phyloP scores from a whole-genome alignment of 2,888 invertebrate genomes.

The Melanotus villosus region DNA sequence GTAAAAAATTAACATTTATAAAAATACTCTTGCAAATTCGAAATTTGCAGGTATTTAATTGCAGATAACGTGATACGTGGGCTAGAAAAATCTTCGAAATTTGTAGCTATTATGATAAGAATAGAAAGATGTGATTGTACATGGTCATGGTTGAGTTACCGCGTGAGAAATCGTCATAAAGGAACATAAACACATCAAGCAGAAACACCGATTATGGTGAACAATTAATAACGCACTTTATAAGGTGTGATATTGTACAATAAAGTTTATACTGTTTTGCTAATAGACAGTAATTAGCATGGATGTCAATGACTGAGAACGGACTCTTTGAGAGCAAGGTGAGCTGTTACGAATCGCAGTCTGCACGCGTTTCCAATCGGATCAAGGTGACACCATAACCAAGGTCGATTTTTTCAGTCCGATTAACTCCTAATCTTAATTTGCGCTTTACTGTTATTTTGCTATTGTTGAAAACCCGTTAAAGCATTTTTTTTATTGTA shows the following conservation, averaged over 20 bases:
- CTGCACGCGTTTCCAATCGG: conserved; percentile 34
- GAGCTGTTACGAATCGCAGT: conserved; percentile 30
- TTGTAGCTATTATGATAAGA: too few species aligned
- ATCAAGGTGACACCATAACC: conserved; percentile 44
- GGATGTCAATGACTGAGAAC: conserved; percentile 33
- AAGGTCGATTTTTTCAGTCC: conserved; percentile 5
- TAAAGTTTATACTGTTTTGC: not conserved
- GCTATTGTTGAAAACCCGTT: not conserved
- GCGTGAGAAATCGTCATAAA: too few species aligned
- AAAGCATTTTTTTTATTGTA: not conserved
- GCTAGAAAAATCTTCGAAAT: too few species aligned
- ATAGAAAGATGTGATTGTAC: too few species aligned
- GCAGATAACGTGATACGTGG: too few species aligned
- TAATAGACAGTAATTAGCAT: conserved; percentile 24
- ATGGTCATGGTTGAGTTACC: too few species aligned
- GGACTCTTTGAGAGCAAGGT: conserved; percentile 46
- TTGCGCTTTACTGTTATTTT: not conserved
- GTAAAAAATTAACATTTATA: too few species aligned
- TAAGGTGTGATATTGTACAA: not conserved
- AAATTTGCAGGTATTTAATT: too few species aligned
- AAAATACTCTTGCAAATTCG: too few species aligned
- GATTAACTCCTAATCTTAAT: not conserved
- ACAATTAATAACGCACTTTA: too few species aligned
- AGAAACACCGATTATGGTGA: too few species aligned
- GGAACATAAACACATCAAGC: too few species aligned